Conservation (phyloP, 2,113 vertebrate genomes). For the Nannospalax galili region DNA sequence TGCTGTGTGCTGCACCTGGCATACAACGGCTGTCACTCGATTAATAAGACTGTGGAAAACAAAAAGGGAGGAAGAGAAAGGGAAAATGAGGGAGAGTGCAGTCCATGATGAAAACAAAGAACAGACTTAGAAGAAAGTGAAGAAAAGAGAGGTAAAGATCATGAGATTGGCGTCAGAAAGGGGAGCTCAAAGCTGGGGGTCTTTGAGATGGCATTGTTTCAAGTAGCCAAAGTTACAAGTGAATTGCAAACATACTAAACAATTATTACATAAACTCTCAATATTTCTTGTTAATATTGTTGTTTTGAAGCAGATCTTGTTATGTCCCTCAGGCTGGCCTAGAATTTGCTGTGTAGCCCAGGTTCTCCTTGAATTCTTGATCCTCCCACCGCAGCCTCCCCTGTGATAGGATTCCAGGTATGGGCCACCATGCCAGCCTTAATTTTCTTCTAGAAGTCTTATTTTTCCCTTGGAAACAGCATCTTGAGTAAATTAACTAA, state of each 20-base stretch:
- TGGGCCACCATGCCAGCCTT: not conserved
- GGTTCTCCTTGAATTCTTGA: not conserved
- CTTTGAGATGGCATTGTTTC: not conserved
- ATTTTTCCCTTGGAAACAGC: not conserved
- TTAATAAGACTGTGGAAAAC: not conserved
- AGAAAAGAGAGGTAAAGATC: not conserved
- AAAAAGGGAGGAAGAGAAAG: not conserved
- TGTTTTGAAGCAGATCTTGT: not conserved
- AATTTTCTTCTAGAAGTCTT: conserved; percentile 12
- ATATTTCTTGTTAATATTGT: not conserved
- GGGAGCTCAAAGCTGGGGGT: not conserved
- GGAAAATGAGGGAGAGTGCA: not conserved
- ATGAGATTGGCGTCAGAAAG: not conserved
- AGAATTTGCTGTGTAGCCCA: not conserved
- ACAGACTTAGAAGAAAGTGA: not conserved
- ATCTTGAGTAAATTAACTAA: not conserved
- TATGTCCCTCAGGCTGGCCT: not conserved
- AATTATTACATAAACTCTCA: not conserved
- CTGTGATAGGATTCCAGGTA: not conserved
- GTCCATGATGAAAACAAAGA: not conserved
- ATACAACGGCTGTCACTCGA: not conserved
- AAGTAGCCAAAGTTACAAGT: not conserved
- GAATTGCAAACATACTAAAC: not conserved
- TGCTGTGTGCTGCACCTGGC: not conserved
- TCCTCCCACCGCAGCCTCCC: not conserved